Percentiles rank a stretch among this genome's conserved stretches.
Conservation (phyloP, 2,888 invertebrate genomes). For the Megalurothrips usitatus region DNA sequence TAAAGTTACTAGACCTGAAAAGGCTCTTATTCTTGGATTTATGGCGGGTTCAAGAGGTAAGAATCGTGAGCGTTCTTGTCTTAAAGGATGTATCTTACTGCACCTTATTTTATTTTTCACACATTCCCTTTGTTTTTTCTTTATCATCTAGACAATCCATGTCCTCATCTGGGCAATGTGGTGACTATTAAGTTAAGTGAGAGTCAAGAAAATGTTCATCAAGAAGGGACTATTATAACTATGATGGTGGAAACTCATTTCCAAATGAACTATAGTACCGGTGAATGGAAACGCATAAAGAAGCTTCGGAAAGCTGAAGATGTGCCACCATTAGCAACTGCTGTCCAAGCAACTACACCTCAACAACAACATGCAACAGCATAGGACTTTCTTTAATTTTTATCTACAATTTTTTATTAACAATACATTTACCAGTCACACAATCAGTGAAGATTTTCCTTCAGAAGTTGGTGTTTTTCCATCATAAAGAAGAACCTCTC, state of each 20-base stretch:
- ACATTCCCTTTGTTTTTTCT: slow-evolving; percentile 52
- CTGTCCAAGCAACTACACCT: slow-evolving; percentile 8
- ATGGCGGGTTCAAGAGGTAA: slow-evolving; percentile 95
- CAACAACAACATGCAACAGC: slow-evolving; percentile 10
- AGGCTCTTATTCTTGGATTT: slow-evolving; percentile 94
- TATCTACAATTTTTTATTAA: background rate
- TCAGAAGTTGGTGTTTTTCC: background rate
- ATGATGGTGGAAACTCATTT: slow-evolving; percentile 91
- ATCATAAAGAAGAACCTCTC: background rate
- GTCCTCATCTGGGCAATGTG: slow-evolving; percentile 94
- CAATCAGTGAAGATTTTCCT: background rate
- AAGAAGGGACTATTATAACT: slow-evolving; percentile 74
- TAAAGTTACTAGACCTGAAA: slow-evolving; percentile 92
- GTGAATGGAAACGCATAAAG: slow-evolving; percentile 94
- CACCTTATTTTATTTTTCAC: background rate
- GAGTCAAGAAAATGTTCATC: slow-evolving; percentile 79
- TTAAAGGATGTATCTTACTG: background rate
- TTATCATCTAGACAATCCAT: slow-evolving; percentile 89
- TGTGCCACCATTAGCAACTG: background rate
- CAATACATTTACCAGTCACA: background rate
- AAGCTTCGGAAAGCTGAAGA: slow-evolving; percentile 50
- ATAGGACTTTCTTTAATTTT: background rate
- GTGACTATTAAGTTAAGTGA: slow-evolving; percentile 94
- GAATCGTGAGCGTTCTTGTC: slow-evolving; percentile 27
- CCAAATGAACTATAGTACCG: slow-evolving; percentile 97